Evolutionary conservation across 2,888 invertebrate species (phyloP), one percentile per base, ranked within the genome.

Genomic region (Cyrtodaria siliqua): DNA sequence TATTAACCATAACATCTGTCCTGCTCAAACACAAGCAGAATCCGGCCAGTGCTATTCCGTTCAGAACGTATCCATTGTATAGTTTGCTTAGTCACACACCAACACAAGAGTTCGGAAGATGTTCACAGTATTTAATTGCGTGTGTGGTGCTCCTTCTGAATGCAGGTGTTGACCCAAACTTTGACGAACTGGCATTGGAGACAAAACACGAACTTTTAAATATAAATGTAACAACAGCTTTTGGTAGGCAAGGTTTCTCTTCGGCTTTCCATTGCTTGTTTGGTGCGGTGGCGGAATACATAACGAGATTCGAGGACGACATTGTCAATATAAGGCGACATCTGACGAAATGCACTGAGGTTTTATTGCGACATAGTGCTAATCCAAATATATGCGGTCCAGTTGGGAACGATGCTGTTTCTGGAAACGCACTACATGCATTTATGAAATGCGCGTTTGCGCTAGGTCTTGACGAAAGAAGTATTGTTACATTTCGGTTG

Each of bases 31-130:
- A 88, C 44, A 79, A 82, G 3, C 86, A 86, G 27, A 86, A 88
- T 61, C 86, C 90, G 8, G 84, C 84, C 53, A 83, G 78, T 9
- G 74, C 76, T 9, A 55, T 84, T 2, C 90, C 89, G 0, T 86
- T 87, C 23, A 80, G 91, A 26, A 88, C 90, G 2, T 91, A 86
- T 61, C 91, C 91, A 0, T 73, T 91, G 27, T 89, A 91, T 76
- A 91, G 90, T 64, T 72, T 91, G n/a, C 78, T 91, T 6, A 77
- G 87, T 24, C 85, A 84, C 42, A 73, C 84, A 3, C 81, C 86
- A 0, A 70, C 86, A 16, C 79, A 85, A 12, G 87, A 88, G 42
- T 81, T 85, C 47, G 83, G 87, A 26, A 84, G 78, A 27, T 72
- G 79, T 1, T 79, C 80, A 1, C 85, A 86, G 9, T 88, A 86